Base-by-base conservation (phyloP, 2,797 vertebrate species). In the Myiothlypis coronata region DNA sequence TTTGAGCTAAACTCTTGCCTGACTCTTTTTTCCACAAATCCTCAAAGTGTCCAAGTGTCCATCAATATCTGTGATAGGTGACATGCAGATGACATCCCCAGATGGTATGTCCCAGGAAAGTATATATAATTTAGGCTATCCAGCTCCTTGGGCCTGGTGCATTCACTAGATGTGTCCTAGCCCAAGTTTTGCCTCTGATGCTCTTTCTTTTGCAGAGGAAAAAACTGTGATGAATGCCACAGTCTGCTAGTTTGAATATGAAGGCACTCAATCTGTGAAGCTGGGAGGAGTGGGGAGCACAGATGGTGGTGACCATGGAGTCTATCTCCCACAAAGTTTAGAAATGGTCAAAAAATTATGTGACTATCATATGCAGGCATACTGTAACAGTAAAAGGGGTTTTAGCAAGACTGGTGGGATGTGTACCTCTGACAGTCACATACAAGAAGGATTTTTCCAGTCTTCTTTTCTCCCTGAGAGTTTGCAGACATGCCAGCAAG, bases 221-320 rank as follows among this genome's bases (percentile, higher is more conserved):
- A 64, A 72, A 50, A 26, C 32, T 67, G 20, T 56, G 9, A 24
- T 34, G 34, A 85, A 39, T 41, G 28, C 18, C 35, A 55, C 41
- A 59, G 22, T 19, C 20, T 83, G 14, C 35, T 5, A 27, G 16
- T 30, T 7, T 57, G 22, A 24, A 27, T 72, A 52, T 8, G 35
- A 43, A 69, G 52, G 18, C 37, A 57, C 28, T 59, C 14, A 37
- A 19, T 22, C 1, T 30, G 46, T 16, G 39, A 86, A 68, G 7
- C 16, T 32, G 16, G 7, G 9, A 16, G 10, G 1, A 34, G 14
- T 3, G 8, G 1, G 5, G 24, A 56, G 37, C 12, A 21, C 44
- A 7, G 22, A 18, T 18, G 16, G 39, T 8, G 16, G 46, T n/a
- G 9, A 61, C 20, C 17, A 28, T 14, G 20, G 34, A 81, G 32